Conservation (phyloP, 2,888 invertebrate species). For the Chloroclystis v-ata region DNA sequence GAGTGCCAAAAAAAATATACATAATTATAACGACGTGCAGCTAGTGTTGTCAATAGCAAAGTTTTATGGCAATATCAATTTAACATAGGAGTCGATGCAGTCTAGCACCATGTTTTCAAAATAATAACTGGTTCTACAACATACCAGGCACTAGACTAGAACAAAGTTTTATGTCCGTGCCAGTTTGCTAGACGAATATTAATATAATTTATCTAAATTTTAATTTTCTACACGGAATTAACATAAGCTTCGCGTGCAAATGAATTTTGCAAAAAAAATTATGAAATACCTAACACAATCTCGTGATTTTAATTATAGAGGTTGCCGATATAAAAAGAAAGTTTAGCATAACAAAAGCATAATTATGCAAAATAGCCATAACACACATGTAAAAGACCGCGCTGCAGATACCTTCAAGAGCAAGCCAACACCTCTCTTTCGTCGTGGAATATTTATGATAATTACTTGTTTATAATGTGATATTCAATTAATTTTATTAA, state of each 20-base stretch:
- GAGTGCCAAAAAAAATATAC: too few relatives aligned
- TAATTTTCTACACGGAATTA: background rate
- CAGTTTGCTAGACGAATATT: conserved; percentile 24
- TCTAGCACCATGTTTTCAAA: conserved; percentile 16
- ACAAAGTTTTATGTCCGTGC: conserved; percentile 30
- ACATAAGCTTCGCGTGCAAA: background rate
- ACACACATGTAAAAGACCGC: conserved; percentile 18
- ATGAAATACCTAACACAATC: conserved; percentile 2
- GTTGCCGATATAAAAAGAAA: conserved; percentile 10
- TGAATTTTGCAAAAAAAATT: background rate
- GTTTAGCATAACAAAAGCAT: conserved; percentile 12
- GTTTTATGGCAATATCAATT: too few relatives aligned
- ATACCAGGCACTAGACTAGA: conserved; percentile 37
- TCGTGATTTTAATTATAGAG: conserved; percentile 2
- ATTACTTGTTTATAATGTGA: conserved; percentile 11
- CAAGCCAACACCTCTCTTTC: conserved; percentile 7
- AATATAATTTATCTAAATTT: background rate
- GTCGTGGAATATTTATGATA: conserved; percentile 21
- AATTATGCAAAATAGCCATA: conserved; percentile 28
- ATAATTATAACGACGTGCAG: too few relatives aligned
- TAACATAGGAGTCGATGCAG: too few relatives aligned
- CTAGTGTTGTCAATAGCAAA: too few relatives aligned
- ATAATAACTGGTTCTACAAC: conserved; percentile 42
- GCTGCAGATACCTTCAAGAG: background rate
- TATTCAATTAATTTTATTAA: conserved; percentile 13